Conservation (phyloP, 2,888 invertebrate genomes). For the Sarcophaga subvicina region DNA sequence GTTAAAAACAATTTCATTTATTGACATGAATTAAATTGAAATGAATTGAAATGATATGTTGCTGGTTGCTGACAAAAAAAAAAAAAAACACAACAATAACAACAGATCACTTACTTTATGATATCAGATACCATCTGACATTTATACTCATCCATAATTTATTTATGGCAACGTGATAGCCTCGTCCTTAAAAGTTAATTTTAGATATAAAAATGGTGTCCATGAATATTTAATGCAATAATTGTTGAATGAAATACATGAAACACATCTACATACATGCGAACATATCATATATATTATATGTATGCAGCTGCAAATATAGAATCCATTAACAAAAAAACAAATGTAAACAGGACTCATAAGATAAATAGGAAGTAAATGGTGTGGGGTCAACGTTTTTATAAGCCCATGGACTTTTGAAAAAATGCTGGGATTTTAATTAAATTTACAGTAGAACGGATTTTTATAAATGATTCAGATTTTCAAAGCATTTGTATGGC, state of each 20-base stretch:
- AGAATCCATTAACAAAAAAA: not conserved
- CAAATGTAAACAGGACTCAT: not conserved
- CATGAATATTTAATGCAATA: conserved; percentile 52
- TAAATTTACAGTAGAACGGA: not conserved
- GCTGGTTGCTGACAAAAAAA: not conserved
- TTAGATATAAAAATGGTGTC: conserved; percentile 53
- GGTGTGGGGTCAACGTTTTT: not conserved
- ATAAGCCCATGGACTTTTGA: not conserved
- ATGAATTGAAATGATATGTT: conserved; percentile 37
- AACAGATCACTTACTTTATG: conserved; percentile 27
- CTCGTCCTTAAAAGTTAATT: conserved; percentile 61
- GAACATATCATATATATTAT: not conserved
- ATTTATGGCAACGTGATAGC: conserved; percentile 47
- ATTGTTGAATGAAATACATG: not conserved
- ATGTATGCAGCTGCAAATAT: too few species aligned
- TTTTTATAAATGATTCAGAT: not conserved
- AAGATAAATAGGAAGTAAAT: not conserved
- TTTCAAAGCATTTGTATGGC: not conserved
- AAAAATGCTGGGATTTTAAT: not conserved
- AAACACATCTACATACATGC: not conserved
- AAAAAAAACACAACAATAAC: not conserved
- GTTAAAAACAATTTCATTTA: not conserved
- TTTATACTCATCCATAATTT: conserved; percentile 39
- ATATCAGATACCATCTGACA: conserved; percentile 43
- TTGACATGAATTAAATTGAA: conserved; percentile 8